Conservation (phyloP, 2,113 vertebrate species). For the Syngnathoides biaculeatus region DNA sequence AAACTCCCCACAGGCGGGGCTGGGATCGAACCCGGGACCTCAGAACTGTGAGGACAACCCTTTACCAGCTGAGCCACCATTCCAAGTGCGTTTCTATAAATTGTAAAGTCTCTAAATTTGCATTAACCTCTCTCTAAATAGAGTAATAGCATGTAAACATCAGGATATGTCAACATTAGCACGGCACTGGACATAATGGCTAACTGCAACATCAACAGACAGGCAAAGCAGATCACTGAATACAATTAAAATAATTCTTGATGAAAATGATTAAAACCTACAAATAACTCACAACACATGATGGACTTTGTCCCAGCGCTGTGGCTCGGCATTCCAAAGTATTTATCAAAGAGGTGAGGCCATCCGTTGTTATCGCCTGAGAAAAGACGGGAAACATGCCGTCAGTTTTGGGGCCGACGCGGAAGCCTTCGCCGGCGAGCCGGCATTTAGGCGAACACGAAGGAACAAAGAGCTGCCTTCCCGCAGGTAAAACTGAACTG, state of each 20-base stretch:
- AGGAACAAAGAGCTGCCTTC: too few relatives aligned
- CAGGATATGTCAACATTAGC: background rate
- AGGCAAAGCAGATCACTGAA: background rate
- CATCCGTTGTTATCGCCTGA: constrained; percentile 93
- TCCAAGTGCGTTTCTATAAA: too few relatives aligned
- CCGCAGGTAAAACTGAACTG: too few relatives aligned
- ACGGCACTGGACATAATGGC: background rate
- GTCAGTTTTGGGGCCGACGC: too few relatives aligned
- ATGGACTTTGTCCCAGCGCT: constrained; percentile 67
- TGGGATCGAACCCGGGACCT: too few relatives aligned
- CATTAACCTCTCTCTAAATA: background rate
- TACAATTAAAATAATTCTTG: background rate
- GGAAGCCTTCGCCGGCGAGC: too few relatives aligned
- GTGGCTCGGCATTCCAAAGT: constrained; percentile 74
- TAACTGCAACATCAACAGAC: background rate
- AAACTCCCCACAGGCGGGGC: too few relatives aligned
- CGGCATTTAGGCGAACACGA: too few relatives aligned
- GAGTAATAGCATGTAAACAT: background rate
- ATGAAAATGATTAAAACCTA: background rate
- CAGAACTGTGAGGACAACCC: too few relatives aligned
- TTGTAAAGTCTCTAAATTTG: too few relatives aligned
- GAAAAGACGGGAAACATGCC: constrained; percentile 36
- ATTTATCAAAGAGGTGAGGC: constrained; percentile 87
- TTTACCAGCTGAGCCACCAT: too few relatives aligned
- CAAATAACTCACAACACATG: constrained; percentile 83